phyloP scores from a whole-genome alignment of 2,797 vertebrate species.

The Rachycentron canadum region DNA sequence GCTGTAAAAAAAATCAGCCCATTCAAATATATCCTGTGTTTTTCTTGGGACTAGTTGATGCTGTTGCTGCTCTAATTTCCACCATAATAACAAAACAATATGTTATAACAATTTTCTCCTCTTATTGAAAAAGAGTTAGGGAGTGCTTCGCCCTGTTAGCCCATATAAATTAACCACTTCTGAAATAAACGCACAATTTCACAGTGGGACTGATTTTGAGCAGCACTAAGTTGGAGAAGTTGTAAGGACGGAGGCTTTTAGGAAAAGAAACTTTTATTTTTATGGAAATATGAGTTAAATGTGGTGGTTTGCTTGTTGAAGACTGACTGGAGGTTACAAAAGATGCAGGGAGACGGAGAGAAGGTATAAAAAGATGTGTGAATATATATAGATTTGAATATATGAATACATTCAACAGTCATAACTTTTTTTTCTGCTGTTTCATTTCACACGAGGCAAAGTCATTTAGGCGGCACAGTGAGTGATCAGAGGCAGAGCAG shows the following conservation, averaged over 20 bases:
- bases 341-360: neutral
- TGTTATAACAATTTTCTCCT: too few relatives aligned
- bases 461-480: conserved; percentile 15
- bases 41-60: too few relatives aligned
- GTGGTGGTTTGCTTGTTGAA: neutral
- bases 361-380: neutral
- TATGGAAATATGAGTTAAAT: neutral
- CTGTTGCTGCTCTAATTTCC: too few relatives aligned
- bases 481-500: conserved; percentile 29
- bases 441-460: conserved; percentile 31
- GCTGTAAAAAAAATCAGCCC: too few relatives aligned
- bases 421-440: conserved; percentile 43
- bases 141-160: too few relatives aligned
- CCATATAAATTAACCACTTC: too few relatives aligned
- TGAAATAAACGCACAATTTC: neutral
- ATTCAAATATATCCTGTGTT: too few relatives aligned
- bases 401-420: conserved; percentile 8
- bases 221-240: neutral
- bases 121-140: too few relatives aligned
- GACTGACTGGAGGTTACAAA: neutral
- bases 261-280: neutral
- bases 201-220: too few relatives aligned
- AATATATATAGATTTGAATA: neutral
- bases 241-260: neutral
- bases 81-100: too few relatives aligned